Evolutionary conservation across 2,113 vertebrate species (phyloP), one percentile per base, ranked within the genome.

Genomic region (Rhinoptilus africanus): DNA sequence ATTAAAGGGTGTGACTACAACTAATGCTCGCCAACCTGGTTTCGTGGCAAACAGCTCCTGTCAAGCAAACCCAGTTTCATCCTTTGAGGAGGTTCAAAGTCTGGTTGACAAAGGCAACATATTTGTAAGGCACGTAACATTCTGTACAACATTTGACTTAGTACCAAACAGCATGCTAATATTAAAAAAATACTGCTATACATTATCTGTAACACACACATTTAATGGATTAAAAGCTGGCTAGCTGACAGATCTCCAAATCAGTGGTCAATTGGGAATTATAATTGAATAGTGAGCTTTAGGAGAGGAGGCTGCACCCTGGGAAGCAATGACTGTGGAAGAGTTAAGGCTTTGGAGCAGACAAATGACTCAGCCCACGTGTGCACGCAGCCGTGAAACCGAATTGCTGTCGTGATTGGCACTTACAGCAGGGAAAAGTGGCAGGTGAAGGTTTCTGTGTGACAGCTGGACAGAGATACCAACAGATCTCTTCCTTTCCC

Each of bases 181-280:
- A 50, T n/a, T 89, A 41, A 80, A 92, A 88, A 51, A 43, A 14
- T 15, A 56, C 8, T 0, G 2, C 48, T 56, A 9, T n/a, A 60
- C 19, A 28, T 32, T 60, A 77, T 50, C 80, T 62, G 35, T 32
- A 56, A 76, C n/a, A 48, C 56, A 28, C 69, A 57, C 47, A 15
- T 72, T 78, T 53, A 71, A 56, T 22, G 79, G 54, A 69, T 59
- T 66, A 90, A 73, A 86, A 73, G 87, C 83, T 69, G 83, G 75
- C 62, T 24, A 64, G 62, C 72, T 73, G 72, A 45, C 63, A 75
- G 66, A 73, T 62, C 83, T 77, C 62, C 19, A 71, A 74, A 79
- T 57, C 74, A 88, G 35, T 2, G 41, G 72, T 50, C 76, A 88
- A 0, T 0, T 32, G 91, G 50, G 73, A 86, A 27, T 26, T 73